These are phyloP conservation scores for Pelodiscus sinensis DNA, from an alignment of 2,113 vertebrate species.

Conservation along the genomic window DNA sequence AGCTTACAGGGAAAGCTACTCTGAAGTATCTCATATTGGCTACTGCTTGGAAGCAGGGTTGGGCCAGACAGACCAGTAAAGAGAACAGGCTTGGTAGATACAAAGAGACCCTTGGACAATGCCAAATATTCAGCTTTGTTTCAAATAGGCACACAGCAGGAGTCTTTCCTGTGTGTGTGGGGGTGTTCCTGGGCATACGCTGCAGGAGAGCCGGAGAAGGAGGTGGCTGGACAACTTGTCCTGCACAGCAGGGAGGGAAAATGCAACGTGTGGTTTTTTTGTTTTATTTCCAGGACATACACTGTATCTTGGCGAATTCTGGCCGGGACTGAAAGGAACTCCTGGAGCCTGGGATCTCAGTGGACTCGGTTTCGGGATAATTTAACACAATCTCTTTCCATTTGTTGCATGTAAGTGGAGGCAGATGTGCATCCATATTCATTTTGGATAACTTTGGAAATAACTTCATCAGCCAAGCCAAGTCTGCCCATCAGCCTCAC, in stretches of 20 bases:
- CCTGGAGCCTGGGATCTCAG: rapidly evolving
- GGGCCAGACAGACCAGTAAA: too few relatives aligned
- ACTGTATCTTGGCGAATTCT: rapidly evolving
- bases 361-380: rapidly evolving
- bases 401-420: background rate
- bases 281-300: rapidly evolving
- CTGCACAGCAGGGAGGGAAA: rapidly evolving
- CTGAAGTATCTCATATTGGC: too few relatives aligned
- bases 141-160: too few relatives aligned
- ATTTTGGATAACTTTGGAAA: background rate
- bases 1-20: too few relatives aligned
- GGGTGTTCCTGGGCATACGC: background rate
- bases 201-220: background rate
- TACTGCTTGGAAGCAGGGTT: too few relatives aligned
- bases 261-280: background rate
- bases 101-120: too few relatives aligned
- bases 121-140: too few relatives aligned
- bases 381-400: background rate
- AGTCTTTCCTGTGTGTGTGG: background rate
- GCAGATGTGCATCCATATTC: conserved; percentile 38
- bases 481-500: rapidly evolving
- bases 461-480: background rate
- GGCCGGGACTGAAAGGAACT: rapidly evolving
- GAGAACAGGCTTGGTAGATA: too few relatives aligned
- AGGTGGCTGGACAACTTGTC: rapidly evolving